Base-by-base conservation (phyloP, 2,888 invertebrate genomes). In the Drosophila mayaguana region DNA sequence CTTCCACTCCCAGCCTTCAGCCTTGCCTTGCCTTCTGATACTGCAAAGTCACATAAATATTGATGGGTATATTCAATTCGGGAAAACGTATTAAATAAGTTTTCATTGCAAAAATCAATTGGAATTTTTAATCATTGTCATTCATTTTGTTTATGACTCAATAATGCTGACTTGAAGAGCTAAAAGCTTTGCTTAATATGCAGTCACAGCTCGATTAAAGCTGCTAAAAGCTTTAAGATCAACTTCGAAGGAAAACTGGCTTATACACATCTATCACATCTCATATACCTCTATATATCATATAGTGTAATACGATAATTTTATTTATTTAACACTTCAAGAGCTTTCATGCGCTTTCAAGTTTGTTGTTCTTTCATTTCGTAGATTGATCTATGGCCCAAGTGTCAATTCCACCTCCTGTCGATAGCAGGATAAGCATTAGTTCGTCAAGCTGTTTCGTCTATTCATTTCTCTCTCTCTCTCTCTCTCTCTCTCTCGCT, bases 361-460 rank as follows among this genome's bases (percentile, higher is more conserved):
- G 16, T 20, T 38, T 40, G 51, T 60, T 28, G 16, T 18, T 40
- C 20, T 22, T 32, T 6, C 28, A 42, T 62, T 45, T 20, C 16
- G 20, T 7, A 14, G 34, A 40, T 36, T 50, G 43, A 64, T 63
- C 64, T 11, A 28, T 12, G 20, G 36, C 5, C 11, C 4, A 60
- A 64, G 25, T n/a, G 50, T 4, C 22, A 28, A 34, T 42, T 42
- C 2, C 6, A 48, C 28, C 53, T 14, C 48, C 46, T 54, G 11
- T 14, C 53, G 18, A 14, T 3, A 20, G 20, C n/a, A 66, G 36
- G 12, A 55, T 48, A 67, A 9, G 42, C 55, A 67, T 34, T 42
- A 55, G 18, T 28, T 42, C 48, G 28, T 50, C 42, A 53, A 54
- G 64, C 36, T 22, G 20, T 40, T 46, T 46, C 53, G 34, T 65